Base-by-base conservation (phyloP, 2,113 vertebrate genomes). In the Tragelaphus scriptus region DNA sequence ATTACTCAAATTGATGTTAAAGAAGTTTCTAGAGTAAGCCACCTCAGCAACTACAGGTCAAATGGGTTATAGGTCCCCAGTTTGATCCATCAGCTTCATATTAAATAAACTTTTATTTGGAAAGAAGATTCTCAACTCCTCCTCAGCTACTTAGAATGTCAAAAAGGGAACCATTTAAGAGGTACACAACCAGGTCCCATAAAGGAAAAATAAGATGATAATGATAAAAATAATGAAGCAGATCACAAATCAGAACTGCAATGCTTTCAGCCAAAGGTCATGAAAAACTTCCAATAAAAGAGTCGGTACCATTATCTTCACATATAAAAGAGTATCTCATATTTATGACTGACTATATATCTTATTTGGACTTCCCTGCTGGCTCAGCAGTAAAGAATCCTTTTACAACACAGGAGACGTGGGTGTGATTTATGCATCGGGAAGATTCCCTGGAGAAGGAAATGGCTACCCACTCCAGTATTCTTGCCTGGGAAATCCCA, bases 111-210 rank as follows among this genome's bases (percentile, higher is more conserved):
- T 68, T 91, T 86, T 81, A 68, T 55, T 75, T 93, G 87, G 28
- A 92, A 91, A 93, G 23, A 95, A 91, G 30, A 96, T 58, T 97
- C 65, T 94, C 65, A 88, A 94, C 95, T 90, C 3, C 8, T 68
- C 19, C 71, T 94, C 77, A 30, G 55, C 11, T 85, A 96, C 86
- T 90, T 87, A 85, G 95, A 87, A 85, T 79, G 59, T 90, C 65
- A 81, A 93, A 97, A 44, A 71, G 12, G 47, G 14, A 93, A 84
- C 5, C 32, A 88, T 13, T 91, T 55, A 92, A 87, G 30, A 91
- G 79, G 14, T 65, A n/a, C 40, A 84, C 7, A 79, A n/a, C 2
- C 26, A 90, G 32, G 53, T 14, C 4, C 6, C 53, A 63, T 40
- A 58, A 25, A 79, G 63, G 40, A 44, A 44, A 40, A 56, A 47